Percentiles rank a stretch among this genome's conserved stretches.
Evolutionary conservation across 2,888 invertebrate species (phyloP).

Genomic region (Sinhomidia bicolor): DNA sequence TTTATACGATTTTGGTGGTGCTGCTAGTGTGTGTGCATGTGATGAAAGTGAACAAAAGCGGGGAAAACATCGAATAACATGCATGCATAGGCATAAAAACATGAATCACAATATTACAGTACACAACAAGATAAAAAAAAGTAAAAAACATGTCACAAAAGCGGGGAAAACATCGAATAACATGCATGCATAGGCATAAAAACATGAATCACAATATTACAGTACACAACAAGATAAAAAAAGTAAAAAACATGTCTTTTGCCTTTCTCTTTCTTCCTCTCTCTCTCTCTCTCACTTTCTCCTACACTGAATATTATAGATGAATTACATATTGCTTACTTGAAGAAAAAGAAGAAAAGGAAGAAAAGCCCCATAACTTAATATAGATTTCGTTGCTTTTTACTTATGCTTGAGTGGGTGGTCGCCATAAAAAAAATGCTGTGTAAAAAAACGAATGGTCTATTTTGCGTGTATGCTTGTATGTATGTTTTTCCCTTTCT

Average conservation of each 20-base stretch:
- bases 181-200: slow-evolving; percentile 61
- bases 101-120: slow-evolving; percentile 58
- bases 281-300: slow-evolving; percentile 1
- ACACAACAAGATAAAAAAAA: slow-evolving; percentile 50
- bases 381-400: background rate
- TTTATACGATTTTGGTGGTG: background rate
- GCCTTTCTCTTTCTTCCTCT: slow-evolving; percentile 17
- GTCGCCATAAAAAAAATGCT: background rate
- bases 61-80: slow-evolving; percentile 55
- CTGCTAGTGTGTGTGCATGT: no score
- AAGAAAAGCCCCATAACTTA: background rate
- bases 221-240: slow-evolving; percentile 50
- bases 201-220: slow-evolving; percentile 62
- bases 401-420: background rate
- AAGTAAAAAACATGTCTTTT: slow-evolving; percentile 62
- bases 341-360: background rate
- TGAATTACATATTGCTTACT: background rate
- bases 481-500: slow-evolving; percentile 33
- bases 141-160: slow-evolving; percentile 65
- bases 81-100: slow-evolving; percentile 61
- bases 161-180: slow-evolving; percentile 53
- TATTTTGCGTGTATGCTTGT: slow-evolving; percentile 25
- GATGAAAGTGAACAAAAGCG: slow-evolving; percentile 37
- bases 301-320: background rate
- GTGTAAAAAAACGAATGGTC: background rate